These are phyloP conservation scores for Mus caroli DNA, from an alignment of 2,797 vertebrate species.

Conservation along the genomic window DNA sequence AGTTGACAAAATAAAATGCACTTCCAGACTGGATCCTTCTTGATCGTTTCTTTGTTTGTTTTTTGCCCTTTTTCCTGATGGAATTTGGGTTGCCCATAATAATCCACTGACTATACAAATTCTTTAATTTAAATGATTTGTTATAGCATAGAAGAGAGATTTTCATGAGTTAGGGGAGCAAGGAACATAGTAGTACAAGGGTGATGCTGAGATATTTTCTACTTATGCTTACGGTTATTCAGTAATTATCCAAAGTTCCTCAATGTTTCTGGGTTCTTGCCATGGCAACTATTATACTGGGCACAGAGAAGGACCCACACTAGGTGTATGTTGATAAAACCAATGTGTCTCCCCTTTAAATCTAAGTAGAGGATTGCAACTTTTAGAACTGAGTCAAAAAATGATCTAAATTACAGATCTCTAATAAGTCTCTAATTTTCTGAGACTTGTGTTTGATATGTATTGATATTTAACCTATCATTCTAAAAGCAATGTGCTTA, in stretches of 20 bases:
- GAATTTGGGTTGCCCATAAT: background rate
- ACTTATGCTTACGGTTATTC: background rate
- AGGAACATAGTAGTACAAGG: background rate
- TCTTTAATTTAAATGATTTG: conserved; percentile 28
- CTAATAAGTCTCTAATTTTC: conserved; percentile 19
- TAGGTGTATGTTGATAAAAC: conserved; percentile 3
- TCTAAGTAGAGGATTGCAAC: background rate
- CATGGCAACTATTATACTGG: background rate
- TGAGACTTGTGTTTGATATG: background rate
- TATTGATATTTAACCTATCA: background rate
- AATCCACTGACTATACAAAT: background rate
- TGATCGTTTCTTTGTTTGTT: background rate
- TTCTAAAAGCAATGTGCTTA: background rate
- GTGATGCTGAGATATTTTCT: conserved; percentile 6
- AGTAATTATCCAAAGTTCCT: background rate
- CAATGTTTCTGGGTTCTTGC: background rate
- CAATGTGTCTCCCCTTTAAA: conserved; percentile 6
- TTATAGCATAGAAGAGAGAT: background rate
- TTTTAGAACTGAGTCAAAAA: background rate
- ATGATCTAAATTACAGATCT: background rate
- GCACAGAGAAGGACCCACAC: background rate
- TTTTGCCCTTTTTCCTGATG: background rate
- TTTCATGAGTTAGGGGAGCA: conserved; percentile 6
- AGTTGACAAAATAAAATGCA: conserved; percentile 25
- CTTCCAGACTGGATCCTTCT: background rate